phyloP scores from a whole-genome alignment of 2,797 vertebrate genomes.

The Zenarchopterus dispar region DNA sequence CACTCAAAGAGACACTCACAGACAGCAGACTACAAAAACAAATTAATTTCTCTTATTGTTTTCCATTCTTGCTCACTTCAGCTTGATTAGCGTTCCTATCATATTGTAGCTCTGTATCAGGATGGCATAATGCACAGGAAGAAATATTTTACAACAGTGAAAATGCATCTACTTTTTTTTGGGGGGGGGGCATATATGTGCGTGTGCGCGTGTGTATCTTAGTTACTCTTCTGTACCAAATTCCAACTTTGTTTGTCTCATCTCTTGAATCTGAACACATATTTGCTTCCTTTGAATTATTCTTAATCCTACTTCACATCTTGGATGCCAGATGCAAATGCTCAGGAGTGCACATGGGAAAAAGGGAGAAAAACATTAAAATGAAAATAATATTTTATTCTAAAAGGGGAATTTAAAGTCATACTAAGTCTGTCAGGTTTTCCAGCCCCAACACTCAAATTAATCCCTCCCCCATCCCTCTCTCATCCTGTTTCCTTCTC shows the following conservation, averaged over 20 bases:
- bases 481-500: constrained; percentile 53
- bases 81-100: constrained; percentile 66
- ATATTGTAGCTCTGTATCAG: constrained; percentile 41
- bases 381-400: constrained; percentile 46
- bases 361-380: background rate
- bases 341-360: constrained; percentile 66
- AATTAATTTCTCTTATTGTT: constrained; percentile 77
- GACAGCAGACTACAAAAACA: constrained; percentile 71
- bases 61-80: constrained; percentile 60
- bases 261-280: constrained; percentile 13
- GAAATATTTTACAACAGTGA: background rate
- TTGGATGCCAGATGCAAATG: constrained; percentile 46
- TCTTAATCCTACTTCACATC: constrained; percentile 58
- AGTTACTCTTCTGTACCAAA: background rate
- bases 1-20: constrained; percentile 66
- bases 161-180: too few species aligned
- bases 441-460: constrained; percentile 67
- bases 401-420: constrained; percentile 80
- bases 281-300: constrained; percentile 45
- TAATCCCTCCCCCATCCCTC: constrained; percentile 64
- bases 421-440: constrained; percentile 78
- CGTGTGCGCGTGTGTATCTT: too few species aligned
- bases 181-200: too few species aligned
- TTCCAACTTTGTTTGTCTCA: constrained; percentile 17
- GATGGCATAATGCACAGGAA: constrained; percentile 32